Evolutionary conservation across 2,113 vertebrate genomes (phyloP).

Genomic region (Colaptes auratus): DNA sequence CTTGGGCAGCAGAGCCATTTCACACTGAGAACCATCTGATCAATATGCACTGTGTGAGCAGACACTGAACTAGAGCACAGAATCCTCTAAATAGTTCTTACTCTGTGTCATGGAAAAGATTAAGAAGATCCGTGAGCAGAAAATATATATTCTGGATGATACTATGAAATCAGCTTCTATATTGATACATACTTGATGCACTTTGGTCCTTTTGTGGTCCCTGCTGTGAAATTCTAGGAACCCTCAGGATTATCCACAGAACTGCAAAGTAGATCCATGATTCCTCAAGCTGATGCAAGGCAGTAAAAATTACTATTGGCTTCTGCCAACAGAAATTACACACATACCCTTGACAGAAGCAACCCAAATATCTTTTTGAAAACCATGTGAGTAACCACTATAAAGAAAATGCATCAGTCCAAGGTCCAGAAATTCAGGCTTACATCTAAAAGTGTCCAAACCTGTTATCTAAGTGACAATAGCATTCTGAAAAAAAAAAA

Average conservation of each 20-base stretch:
- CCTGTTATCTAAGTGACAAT: background rate
- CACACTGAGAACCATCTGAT: background rate
- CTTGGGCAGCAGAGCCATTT: background rate
- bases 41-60: background rate
- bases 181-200: background rate
- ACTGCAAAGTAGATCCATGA: background rate
- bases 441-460: background rate
- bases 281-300: background rate
- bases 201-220: background rate
- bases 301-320: constrained; percentile 2
- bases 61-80: background rate
- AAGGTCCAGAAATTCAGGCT: background rate
- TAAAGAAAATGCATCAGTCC: background rate
- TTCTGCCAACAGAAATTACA: constrained; percentile 7
- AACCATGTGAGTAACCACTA: background rate
- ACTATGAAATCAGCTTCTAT: too few species aligned
- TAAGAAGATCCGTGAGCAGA: constrained; percentile 38
- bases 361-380: background rate
- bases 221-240: constrained; percentile 8
- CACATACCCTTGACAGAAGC: background rate
- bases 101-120: background rate
- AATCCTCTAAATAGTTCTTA: constrained; percentile 5
- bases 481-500: background rate
- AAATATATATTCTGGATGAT: constrained; percentile 19
- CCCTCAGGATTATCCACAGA: background rate